Evolutionary conservation across 2,888 invertebrate species (phyloP), one percentile per base, ranked within the genome.

Genomic region (Callosobruchus maculatus): DNA sequence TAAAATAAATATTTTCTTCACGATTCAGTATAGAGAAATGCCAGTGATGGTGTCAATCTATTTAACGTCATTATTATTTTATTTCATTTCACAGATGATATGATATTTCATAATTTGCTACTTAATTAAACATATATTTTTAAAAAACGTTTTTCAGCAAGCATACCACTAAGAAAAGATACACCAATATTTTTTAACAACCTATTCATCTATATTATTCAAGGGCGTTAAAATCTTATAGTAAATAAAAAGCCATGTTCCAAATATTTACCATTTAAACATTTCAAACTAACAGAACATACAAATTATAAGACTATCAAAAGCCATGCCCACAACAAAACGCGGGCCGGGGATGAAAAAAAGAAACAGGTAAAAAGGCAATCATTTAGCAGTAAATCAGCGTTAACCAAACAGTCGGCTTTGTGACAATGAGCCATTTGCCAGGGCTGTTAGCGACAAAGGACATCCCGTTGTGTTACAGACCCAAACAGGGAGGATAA

Each of bases 401-500:
- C 67, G 73, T 78, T 74, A 79, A 72, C 74, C 74, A 68, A 68
- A 71, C 30, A 26, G 70, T 31, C 20, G 13, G 70, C 70, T 20
- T 21, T 21, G 22, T 73, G 71, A 75, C 75, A 75, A 74, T 75
- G 71, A 22, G n/a, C 71, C 74, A 75, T 73, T 74, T 71, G 73
- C 74, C 71, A 74, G 72, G 71, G 76, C 70, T 75, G 75, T 77
- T 75, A 74, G 75, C 70, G 68, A 75, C 75, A 74, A 74, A 72
- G 73, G 49, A 18, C 49, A 18, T 49, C 79, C 74, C 77, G 75
- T 72, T 77, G 70, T 74, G 67, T 68, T 69, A 79, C 79, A 79
- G 76, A 75, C 72, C 75, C 73, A 75, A 80, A 80, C 80, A 80
- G 78, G 78, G 78, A 78, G 80, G 81, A 81, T 81, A 79, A 79